Evolutionary conservation across 2,113 vertebrate species (phyloP).

Genomic region (Platysternon megacephalum): DNA sequence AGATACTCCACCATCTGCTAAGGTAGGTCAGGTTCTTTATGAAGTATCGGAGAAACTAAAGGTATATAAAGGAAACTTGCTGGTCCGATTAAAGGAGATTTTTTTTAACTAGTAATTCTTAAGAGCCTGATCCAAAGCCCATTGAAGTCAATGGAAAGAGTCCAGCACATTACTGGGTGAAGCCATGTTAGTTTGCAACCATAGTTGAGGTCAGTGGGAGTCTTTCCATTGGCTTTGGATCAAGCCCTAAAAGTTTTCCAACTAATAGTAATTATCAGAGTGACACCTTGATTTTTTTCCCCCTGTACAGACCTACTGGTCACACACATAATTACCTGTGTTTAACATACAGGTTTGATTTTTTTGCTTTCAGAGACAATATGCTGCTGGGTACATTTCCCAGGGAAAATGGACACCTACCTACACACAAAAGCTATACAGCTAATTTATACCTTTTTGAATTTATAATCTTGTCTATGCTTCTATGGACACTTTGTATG

Average conservation of each 20-base stretch:
- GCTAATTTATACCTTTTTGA: conserved; percentile 74
- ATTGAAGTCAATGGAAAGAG: neutral
- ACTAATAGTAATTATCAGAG: neutral
- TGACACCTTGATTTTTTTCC: conserved; percentile 36
- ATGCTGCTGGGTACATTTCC: conserved; percentile 65
- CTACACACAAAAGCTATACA: conserved; percentile 68
- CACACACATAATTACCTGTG: conserved; percentile 42
- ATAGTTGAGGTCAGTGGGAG: neutral
- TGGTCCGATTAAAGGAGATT: conserved; percentile 44
- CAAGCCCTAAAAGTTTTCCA: conserved; percentile 15
- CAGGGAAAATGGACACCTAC: conserved; percentile 73
- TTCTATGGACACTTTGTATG: conserved; percentile 80
- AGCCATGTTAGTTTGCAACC: neutral
- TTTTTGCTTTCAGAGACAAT: conserved; percentile 45
- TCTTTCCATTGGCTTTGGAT: neutral
- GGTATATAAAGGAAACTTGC: neutral
- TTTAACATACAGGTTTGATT: conserved; percentile 50
- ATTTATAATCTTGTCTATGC: conserved; percentile 77
- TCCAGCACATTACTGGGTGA: neutral
- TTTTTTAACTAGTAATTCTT: conserved; percentile 9
- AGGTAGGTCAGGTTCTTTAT: conserved; percentile 27
- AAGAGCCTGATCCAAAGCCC: conserved; percentile 36
- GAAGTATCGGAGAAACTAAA: neutral
- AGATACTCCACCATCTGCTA: conserved; percentile 32
- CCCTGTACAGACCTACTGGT: conserved; percentile 50